Evolutionary conservation across 2,888 invertebrate genomes (phyloP), one percentile per base, ranked within the genome.

Genomic region (Stenotaenia linearis): DNA sequence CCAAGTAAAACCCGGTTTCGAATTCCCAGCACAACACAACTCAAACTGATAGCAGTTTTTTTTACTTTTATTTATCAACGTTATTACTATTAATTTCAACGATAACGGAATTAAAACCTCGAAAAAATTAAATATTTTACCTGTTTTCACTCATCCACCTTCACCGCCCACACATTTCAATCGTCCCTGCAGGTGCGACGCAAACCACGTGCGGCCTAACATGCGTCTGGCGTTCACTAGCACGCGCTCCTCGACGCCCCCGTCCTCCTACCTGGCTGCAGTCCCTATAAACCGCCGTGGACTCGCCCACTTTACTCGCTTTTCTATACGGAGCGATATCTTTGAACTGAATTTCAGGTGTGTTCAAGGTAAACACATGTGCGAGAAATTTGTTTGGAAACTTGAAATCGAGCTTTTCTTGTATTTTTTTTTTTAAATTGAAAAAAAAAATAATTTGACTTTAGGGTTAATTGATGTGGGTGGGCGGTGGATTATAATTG

Each of bases 341-440:
- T 61, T 61, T 23, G 61, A 61, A 61, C 61, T 61, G 61, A 61
- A 25, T 25, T 61, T 61, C 61, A 61, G 61, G 61, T 61, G 61
- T 61, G 61, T 61, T 61, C 61, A 61, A 61, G 61, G 61, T 61
- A 61, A 23, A 61, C 61, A 61, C 61, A 61, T 15, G 61, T 61
- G 61, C 45, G 9, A 23, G 61, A 61, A 23, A 61, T 61, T 61
- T 61, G 23, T 61, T 9, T 61, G 61, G 9, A 25, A 61, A 61
- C 9, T 61, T 6, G 23, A 45, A 45, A 15, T 45, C 18, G 45
- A 45, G n/a, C 40, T 40, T 40, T 40, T 15, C n/a, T 45, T 45
- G 15, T 45, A 3, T 45, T 1, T 45, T 45, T 45, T 45, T 15
- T 45, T 45, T 45, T 45, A 1, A 12, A 12, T 37, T 37, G 32